Evolutionary conservation across 2,888 invertebrate genomes (phyloP).

Genomic region (Rhimphoctona megacephalus): DNA sequence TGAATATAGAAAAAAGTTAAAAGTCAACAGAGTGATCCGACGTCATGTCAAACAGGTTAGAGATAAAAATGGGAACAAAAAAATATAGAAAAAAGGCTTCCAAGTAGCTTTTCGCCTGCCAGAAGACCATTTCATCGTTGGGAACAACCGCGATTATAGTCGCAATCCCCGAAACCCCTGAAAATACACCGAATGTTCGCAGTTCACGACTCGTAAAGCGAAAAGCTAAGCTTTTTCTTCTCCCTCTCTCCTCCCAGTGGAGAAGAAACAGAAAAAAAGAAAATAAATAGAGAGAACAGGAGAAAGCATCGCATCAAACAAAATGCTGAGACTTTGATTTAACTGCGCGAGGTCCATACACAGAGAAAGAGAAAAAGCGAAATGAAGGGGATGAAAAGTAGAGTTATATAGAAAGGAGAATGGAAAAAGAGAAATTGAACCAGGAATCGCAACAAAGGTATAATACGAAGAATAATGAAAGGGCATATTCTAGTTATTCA

Average conservation of each 20-base stretch:
- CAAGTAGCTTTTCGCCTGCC: slow-evolving; percentile 44
- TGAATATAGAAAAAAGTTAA: background rate
- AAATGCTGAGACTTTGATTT: slow-evolving; percentile 75
- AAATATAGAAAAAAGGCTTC: slow-evolving; percentile 8
- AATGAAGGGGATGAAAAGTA: slow-evolving; percentile 46
- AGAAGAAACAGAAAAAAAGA: background rate
- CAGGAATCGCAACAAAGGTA: slow-evolving; percentile 70
- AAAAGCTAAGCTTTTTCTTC: slow-evolving; percentile 52
- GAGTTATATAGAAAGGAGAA: slow-evolving; percentile 30
- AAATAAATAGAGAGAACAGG: slow-evolving; percentile 11
- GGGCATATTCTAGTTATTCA: slow-evolving; percentile 72
- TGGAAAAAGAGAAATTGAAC: slow-evolving; percentile 48
- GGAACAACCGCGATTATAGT: slow-evolving; percentile 43
- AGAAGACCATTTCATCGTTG: slow-evolving; percentile 55
- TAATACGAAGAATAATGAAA: slow-evolving; percentile 76
- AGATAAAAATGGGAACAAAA: slow-evolving; percentile 7
- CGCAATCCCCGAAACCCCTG: slow-evolving; percentile 29
- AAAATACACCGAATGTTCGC: slow-evolving; percentile 30
- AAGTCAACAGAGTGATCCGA: slow-evolving; percentile 3
- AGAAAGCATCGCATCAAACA: slow-evolving; percentile 65
- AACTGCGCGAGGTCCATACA: slow-evolving; percentile 68
- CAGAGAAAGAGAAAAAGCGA: slow-evolving; percentile 13
- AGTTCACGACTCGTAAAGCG: slow-evolving; percentile 48
- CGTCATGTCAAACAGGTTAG: slow-evolving; percentile 31
- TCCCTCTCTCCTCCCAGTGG: slow-evolving; percentile 29